Evolutionary conservation across 2,888 invertebrate species (phyloP).

Genomic region (Cremastinae sp.): DNA sequence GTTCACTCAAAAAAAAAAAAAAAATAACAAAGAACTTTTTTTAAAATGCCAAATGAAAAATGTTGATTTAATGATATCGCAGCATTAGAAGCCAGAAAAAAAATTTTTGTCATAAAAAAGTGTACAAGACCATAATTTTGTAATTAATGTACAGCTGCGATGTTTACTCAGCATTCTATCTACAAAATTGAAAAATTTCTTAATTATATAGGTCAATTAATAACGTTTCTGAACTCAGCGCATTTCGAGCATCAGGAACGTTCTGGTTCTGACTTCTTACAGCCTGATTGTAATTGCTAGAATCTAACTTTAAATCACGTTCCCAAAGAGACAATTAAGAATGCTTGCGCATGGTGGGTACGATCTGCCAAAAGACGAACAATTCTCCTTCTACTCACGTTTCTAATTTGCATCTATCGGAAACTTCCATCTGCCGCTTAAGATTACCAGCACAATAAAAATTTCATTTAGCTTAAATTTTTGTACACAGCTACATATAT

Average conservation of each 20-base stretch:
- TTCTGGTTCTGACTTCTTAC: background rate
- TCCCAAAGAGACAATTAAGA: conserved; percentile 38
- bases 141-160: too few species aligned
- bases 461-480: background rate
- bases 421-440: background rate
- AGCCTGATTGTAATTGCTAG: conserved; percentile 32
- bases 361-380: conserved; percentile 36
- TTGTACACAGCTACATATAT: background rate
- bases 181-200: too few species aligned
- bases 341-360: conserved; percentile 26
- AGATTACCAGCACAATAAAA: background rate
- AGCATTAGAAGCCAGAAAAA: too few species aligned
- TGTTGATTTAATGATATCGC: too few species aligned
- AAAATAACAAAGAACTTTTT: background rate
- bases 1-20: background rate
- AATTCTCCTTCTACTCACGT: conserved; percentile 46
- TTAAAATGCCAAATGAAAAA: too few species aligned
- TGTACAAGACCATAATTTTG: background rate
- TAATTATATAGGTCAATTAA: conserved; percentile 18
- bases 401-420: conserved; percentile 39
- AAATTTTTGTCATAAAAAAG: background rate
- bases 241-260: conserved; percentile 4
- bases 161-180: too few species aligned
- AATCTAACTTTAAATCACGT: conserved; percentile 46
- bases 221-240: conserved; percentile 31